These are phyloP conservation scores for Ictalurus punctatus DNA, from an alignment of 2,113 vertebrate species.

Conservation along the genomic window DNA sequence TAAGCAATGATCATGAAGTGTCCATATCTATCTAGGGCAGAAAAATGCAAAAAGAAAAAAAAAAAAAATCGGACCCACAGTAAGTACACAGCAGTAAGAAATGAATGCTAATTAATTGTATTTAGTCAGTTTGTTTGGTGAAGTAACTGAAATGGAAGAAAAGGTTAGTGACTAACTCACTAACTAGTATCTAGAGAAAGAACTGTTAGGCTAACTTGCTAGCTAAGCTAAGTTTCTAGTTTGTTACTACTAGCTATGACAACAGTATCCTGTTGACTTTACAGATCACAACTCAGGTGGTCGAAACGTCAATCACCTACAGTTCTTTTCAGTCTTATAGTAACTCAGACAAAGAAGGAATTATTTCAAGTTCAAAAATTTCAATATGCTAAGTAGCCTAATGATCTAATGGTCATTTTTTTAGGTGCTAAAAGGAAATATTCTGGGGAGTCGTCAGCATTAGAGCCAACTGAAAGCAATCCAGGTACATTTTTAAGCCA, in stretches of 20 bases:
- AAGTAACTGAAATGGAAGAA: neutral
- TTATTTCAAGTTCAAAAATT: neutral
- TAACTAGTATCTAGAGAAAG: neutral
- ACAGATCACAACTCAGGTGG: neutral
- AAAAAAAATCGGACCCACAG: neutral
- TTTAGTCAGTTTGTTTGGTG: neutral
- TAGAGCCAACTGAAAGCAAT: neutral
- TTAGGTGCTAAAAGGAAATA: slow-evolving; percentile 13
- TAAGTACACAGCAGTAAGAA: neutral
- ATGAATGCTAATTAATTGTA: neutral
- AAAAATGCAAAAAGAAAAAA: neutral
- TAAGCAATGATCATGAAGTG: neutral
- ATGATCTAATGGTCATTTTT: slow-evolving; percentile 23
- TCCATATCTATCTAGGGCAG: neutral
- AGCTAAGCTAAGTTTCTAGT: neutral
- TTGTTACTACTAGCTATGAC: neutral
- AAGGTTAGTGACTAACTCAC: neutral
- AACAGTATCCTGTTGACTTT: neutral
- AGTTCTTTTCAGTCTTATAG: neutral
- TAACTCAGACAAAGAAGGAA: neutral
- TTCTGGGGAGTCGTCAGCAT: neutral
- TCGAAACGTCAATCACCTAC: neutral
- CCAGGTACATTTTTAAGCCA: slow-evolving; percentile 9
- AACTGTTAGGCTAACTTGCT: neutral
- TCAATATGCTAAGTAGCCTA: neutral